Conservation (phyloP, 2,797 vertebrate species). For the Danio choprae region DNA sequence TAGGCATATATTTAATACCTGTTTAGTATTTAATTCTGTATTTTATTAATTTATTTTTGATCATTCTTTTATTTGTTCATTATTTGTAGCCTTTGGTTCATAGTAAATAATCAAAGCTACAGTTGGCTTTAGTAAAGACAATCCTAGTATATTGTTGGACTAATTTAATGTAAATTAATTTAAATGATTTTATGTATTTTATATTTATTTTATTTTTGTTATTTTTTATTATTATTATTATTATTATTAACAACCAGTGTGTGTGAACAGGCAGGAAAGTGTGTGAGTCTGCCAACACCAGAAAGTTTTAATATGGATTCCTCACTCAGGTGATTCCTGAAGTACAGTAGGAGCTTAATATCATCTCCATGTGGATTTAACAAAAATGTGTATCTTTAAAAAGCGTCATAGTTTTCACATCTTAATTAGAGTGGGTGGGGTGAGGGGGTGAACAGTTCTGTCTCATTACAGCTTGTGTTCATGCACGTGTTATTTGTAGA, state of each 20-base stretch:
- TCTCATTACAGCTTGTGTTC: conserved; percentile 75
- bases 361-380: conserved; percentile 28
- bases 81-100: no score
- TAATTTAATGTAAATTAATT: no score
- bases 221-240: no score
- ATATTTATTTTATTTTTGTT: no score
- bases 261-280: background rate
- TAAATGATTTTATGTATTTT: no score
- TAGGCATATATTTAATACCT: no score
- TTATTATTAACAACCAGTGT: background rate
- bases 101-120: no score
- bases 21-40: no score
- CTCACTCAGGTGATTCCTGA: background rate
- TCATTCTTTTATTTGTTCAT: no score
- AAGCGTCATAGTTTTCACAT: conserved; percentile 47
- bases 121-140: no score
- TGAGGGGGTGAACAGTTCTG: conserved; percentile 63
- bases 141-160: no score
- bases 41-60: no score
- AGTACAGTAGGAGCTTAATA: background rate
- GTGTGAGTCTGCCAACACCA: conserved; percentile 4
- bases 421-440: conserved; percentile 53
- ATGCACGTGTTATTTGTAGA: conserved; percentile 78
- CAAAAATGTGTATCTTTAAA: conserved; percentile 27
- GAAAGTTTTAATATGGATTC: conserved; percentile 3